phyloP scores from a whole-genome alignment of 2,888 invertebrate genomes.

The Dasysyrphus albostriatus region DNA sequence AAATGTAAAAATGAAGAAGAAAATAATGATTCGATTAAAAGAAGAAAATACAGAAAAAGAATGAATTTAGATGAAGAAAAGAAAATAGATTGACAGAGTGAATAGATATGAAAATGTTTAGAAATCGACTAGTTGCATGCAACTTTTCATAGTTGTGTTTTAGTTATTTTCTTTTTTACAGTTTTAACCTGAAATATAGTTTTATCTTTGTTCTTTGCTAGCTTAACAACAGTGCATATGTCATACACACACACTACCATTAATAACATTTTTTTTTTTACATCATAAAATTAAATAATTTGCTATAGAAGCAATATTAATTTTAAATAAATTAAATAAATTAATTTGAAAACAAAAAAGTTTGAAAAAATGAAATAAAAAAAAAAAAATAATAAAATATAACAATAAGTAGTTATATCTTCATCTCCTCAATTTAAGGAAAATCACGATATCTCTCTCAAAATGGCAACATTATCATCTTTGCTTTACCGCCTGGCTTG shows the following conservation, averaged over 20 bases:
- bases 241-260: conserved; percentile 21
- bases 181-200: conserved; percentile 59
- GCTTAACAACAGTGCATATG: conserved; percentile 29
- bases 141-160: conserved; percentile 77
- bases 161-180: conserved; percentile 50
- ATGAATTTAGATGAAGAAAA: conserved; percentile 30
- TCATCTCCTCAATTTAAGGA: conserved; percentile 38
- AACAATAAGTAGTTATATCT: neutral
- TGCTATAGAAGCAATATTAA: neutral
- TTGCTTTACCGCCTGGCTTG: conserved; percentile 82
- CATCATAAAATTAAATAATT: conserved; percentile 45
- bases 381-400: too few species aligned
- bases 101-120: conserved; percentile 31
- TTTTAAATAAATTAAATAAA: conserved; percentile 82
- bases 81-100: conserved; percentile 56
- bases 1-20: neutral
- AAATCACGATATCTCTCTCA: conserved; percentile 13
- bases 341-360: conserved; percentile 81
- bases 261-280: conserved; percentile 18
- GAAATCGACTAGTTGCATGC: conserved; percentile 81
- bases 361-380: conserved; percentile 46
- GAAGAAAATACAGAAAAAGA: neutral
- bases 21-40: neutral
- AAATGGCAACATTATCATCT: conserved; percentile 19
- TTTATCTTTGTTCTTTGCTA: conserved; percentile 52